phyloP scores from a whole-genome alignment of 35 echinoderm and acorn worm genomes.

The Patiria miniata region DNA sequence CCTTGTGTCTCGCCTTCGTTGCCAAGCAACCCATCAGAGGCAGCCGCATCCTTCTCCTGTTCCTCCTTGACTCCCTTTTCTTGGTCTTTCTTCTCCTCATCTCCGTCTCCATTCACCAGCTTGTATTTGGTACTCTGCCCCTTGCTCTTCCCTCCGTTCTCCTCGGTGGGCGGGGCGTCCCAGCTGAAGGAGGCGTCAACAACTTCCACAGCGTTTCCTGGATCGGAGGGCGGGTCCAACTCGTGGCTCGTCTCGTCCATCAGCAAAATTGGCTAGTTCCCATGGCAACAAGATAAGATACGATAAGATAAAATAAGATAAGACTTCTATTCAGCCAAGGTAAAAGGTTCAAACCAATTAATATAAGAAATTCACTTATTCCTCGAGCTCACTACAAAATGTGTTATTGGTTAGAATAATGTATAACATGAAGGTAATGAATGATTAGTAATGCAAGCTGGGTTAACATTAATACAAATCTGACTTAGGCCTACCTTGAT shows the following conservation, averaged over 20 bases:
- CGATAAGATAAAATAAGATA: not conserved
- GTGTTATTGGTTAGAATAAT: no score
- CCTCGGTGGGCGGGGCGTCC: not conserved
- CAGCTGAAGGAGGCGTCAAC: not conserved
- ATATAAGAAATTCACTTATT: no score
- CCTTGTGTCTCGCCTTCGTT: not conserved
- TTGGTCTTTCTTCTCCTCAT: not conserved
- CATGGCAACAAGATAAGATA: not conserved
- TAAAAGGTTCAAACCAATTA: no score
- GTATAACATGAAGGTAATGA: no score
- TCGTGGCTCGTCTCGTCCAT: not conserved
- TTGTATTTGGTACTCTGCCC: not conserved
- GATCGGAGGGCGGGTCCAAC: not conserved
- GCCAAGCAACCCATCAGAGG: not conserved
- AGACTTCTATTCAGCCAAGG: no score
- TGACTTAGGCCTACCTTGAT: slow-evolving; percentile 93
- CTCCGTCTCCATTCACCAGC: not conserved
- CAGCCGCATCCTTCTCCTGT: not conserved
- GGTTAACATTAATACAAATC: no score
- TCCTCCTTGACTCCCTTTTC: not conserved
- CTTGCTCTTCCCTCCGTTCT: not conserved
- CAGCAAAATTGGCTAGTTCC: not conserved
- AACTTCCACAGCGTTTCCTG: not conserved
- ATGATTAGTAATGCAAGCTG: no score
- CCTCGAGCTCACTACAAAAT: no score